Evolutionary conservation across 2,888 invertebrate species (phyloP), one percentile per base, ranked within the genome.

Genomic region (Acronicta aceris): DNA sequence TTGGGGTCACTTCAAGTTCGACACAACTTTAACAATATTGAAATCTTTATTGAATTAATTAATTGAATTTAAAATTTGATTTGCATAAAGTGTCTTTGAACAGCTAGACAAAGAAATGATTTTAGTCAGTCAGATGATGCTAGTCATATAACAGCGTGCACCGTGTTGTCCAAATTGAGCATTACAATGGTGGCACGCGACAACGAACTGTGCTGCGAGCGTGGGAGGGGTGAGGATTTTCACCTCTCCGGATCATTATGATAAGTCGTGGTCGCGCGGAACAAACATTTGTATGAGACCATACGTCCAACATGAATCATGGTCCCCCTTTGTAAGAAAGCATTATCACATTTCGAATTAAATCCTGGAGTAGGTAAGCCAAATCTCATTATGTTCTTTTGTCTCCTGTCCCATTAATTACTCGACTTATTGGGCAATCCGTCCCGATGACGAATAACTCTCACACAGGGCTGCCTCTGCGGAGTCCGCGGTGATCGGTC

Each of bases 101-200:
- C 4, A 33, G 33, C 33, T 33, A 33, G 2, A 38, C 16, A 50
- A 48, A 45, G 36, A n/a, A 51, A 33, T 52, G 4, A 59, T 45
- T 48, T 54, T 33, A 55, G 33, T 43, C 49, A 66, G 43, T 42
- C 15, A 15, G 12, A 54, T 59, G 50, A 67, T 61, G 53, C 46
- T 65, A 62, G 72, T 71, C 49, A 62, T 46, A 38, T 60, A 43
- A 60, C 64, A 49, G 64, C 71, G 56, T 46, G 56, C 46, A 52
- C 64, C 38, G 45, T 9, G 6, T 33, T 13, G 48, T 41, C 74
- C 58, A 38, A 66, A 66, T 53, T 61, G 72, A 66, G 67, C 52
- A 49, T 61, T 41, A 59, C 50, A 43, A 56, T 64, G 45, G 58
- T 49, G 54, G 59, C 61, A 54, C 43, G 65, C 59, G 61, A 71